Base-by-base conservation (phyloP, 2,888 invertebrate genomes). In the Sinelater perroti region DNA sequence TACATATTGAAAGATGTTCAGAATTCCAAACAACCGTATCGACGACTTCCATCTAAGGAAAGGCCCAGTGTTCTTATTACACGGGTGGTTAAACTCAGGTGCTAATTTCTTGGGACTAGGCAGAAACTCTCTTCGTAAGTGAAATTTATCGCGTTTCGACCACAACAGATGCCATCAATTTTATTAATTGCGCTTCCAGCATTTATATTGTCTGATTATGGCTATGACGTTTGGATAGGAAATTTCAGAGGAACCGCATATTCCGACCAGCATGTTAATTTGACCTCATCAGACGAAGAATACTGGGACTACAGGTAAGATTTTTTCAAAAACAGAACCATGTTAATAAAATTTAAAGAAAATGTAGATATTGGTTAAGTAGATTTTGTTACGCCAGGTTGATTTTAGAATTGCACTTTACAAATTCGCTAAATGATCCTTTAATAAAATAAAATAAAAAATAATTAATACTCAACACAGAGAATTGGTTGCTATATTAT, bases 221-320 rank as follows among this genome's bases (percentile, higher is more conserved):
- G 81, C 5, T 82, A 78, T 60, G 82, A 83, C 60, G 81, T 83
- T 0, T 90, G 79, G 89, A 80, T 76, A 77, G 73, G 80, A 6
- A 83, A 83, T 62, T 76, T 70, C 38, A 63, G 78, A 56, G 77
- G 77, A 16, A 75, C 67, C 30, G 61, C 66, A 40, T 77, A 76
- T 62, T 75, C 76, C 1, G 71, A 75, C 55, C 69, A 67, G 6
- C 77, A 78, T 50, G 55, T 71, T 1, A 71, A 72, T 46, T 61
- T 72, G 40, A 28, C 36, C 8, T 3, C 24, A 5, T 13, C 10
- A 1, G 67, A 18, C 66, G 75, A 61, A 71, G 89, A 18, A 84
- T 47, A 45, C 11, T 47, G 46, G 60, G 26, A 40, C 51, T 86
- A n/a, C 18, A 28, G 44, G 44, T 44, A 10, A 44, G 42, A 24